Base-by-base conservation (phyloP, 2,888 invertebrate species). In the Nymphalis c-album region DNA sequence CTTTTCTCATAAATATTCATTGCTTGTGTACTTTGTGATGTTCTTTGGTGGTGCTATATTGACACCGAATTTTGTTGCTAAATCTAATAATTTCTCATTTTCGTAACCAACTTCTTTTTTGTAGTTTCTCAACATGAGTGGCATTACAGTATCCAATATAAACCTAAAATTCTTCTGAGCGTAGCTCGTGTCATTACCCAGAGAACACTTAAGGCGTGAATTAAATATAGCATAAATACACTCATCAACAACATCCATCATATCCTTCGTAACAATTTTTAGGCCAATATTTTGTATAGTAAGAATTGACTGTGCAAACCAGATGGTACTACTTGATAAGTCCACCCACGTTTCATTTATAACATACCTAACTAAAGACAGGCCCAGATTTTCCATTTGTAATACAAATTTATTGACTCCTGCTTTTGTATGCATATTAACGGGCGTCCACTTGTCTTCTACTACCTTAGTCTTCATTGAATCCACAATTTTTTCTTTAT, bases 381-480 rank as follows among this genome's bases (percentile, higher is more conserved):
- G 91, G 73, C 96, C 96, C 81, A 95, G 91, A 73, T 93, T 94
- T 73, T 93, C 92, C 94, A 96, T 94, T 83, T 96, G 96, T 70
- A 93, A 93, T 73, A 96, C 85, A 81, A 95, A 95, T 82, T 95
- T 95, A 69, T 93, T 93, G 26, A 96, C 92, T 65, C 94, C 95
- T 22, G 93, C 93, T 86, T 95, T 95, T 8, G 95, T 95, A 76
- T 95, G 94, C 82, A 97, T 94, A 85, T 97, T 96, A 63, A 94
- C 94, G 0, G 97, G 97, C 47, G 95, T 94, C 97, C 98, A 98
- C 73, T 94, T 95, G 79, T 98, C 98, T 84, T 98, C 98, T 64
- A 94, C 87, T 7, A 95, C 94, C 77, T 94, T 94, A 67, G 95
- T 90, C 85, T 96, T 96, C 76, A 97, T 95, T 0, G 96, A 96